Evolutionary conservation across 2,888 invertebrate species (phyloP).

Genomic region (Serripes groenlandicus): DNA sequence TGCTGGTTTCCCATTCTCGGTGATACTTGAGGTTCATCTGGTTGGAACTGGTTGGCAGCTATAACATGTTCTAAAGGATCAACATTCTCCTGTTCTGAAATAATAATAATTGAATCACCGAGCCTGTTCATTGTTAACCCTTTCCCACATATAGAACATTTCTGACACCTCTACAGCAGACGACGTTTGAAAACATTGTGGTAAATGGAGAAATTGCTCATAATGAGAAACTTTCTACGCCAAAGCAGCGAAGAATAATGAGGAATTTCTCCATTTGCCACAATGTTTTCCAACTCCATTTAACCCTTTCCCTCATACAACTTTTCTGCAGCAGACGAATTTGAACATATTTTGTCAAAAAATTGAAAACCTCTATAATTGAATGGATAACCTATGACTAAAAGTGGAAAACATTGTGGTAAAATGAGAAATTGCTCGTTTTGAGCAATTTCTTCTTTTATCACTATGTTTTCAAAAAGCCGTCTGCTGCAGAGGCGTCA

Average conservation of each 20-base stretch:
- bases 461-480: neutral
- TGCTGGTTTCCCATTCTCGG: constrained; percentile 5
- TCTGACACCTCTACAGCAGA: neutral
- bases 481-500: too few species aligned
- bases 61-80: constrained; percentile 63
- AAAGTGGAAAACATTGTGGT: neutral
- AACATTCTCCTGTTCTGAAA: constrained; percentile 51
- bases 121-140: neutral
- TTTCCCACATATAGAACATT: neutral
- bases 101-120: neutral
- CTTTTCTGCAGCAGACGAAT: too few species aligned
- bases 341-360: too few species aligned
- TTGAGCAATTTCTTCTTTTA: neutral
- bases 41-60: constrained; percentile 46
- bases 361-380: neutral
- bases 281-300: too few species aligned
- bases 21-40: neutral
- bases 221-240: too few species aligned
- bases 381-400: neutral
- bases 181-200: neutral
- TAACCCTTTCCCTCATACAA: neutral
- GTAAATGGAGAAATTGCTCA: neutral
- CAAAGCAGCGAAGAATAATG: too few species aligned
- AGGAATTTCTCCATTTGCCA: too few species aligned
- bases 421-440: neutral